Percentiles rank a stretch among this genome's conserved stretches.
These are phyloP conservation scores for Varanus komodoensis DNA, from an alignment of 2,113 vertebrate genomes.

Conservation along the genomic window DNA sequence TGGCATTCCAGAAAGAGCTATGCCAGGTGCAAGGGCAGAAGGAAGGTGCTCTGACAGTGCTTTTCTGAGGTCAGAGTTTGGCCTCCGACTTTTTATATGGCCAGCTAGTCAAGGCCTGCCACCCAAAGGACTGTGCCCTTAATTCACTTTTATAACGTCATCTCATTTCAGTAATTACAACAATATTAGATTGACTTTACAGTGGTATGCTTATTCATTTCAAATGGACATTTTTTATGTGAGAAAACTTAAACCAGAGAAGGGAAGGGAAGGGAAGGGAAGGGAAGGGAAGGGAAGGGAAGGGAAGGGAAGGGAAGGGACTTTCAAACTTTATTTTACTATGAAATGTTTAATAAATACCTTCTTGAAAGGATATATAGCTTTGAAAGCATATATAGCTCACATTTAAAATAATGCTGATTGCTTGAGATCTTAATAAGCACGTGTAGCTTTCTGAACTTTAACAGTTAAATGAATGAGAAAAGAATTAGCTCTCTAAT, in stretches of 20 bases:
- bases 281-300: background rate
- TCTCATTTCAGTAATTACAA: background rate
- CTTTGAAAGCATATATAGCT: conserved; percentile 32
- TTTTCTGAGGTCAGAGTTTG: too few species aligned
- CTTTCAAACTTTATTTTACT: conserved; percentile 16
- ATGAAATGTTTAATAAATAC: conserved; percentile 15
- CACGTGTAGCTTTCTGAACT: conserved; percentile 45
- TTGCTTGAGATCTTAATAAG: conserved; percentile 9
- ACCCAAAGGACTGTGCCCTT: too few species aligned
- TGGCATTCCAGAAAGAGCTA: too few species aligned
- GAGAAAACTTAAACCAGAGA: background rate
- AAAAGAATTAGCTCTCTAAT: conserved; percentile 57
- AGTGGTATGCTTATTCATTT: background rate
- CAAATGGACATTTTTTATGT: background rate
- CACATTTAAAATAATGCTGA: conserved; percentile 43
- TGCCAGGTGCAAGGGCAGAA: too few species aligned
- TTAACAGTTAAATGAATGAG: conserved; percentile 59
- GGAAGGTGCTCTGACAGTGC: too few species aligned
- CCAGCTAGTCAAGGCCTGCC: too few species aligned
- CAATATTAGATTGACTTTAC: background rate
- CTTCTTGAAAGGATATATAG: conserved; percentile 32
- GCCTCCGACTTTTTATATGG: too few species aligned
- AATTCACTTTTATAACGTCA: background rate
- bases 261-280: background rate
- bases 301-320: background rate